A percentile compares a stretch with the other conserved stretches of the same genome.
Evolutionary conservation across 2,113 vertebrate species (phyloP).

Genomic region (Spea multiplicata): DNA sequence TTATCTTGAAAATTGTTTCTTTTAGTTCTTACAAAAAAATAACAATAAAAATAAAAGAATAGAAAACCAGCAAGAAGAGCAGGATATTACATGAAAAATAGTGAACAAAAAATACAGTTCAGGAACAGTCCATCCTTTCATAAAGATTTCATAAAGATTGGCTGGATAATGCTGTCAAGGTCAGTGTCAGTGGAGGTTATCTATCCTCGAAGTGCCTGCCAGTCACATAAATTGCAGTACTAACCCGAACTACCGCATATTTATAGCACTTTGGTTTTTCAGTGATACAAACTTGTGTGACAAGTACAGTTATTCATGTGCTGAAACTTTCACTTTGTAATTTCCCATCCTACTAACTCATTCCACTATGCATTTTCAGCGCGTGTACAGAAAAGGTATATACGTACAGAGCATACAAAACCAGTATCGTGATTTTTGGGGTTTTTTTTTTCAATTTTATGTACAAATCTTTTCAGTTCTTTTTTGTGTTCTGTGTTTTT

Average conservation of each 20-base stretch:
- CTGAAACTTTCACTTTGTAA: slow-evolving; percentile 12
- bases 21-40: background rate
- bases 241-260: slow-evolving; percentile 32
- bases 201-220: slow-evolving; percentile 33
- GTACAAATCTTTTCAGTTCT: background rate
- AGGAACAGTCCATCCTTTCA: slow-evolving; percentile 43
- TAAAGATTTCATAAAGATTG: slow-evolving; percentile 45
- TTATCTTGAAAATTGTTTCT: background rate
- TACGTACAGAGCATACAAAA: background rate
- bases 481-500: background rate
- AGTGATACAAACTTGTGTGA: slow-evolving; percentile 34
- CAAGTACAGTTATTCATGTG: slow-evolving; percentile 13
- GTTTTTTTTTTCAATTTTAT: background rate
- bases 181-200: slow-evolving; percentile 25
- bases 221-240: slow-evolving; percentile 41
- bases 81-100: slow-evolving; percentile 27
- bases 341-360: slow-evolving; percentile 13
- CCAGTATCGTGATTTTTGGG: background rate
- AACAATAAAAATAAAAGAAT: slow-evolving; percentile 6
- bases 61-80: slow-evolving; percentile 3
- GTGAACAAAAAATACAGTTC: slow-evolving; percentile 29
- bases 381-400: background rate
- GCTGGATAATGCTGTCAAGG: slow-evolving; percentile 38
- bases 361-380: background rate
- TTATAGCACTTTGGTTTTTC: slow-evolving; percentile 25